Conservation (phyloP, 2,888 invertebrate genomes). For the Achlya flavicornis region DNA sequence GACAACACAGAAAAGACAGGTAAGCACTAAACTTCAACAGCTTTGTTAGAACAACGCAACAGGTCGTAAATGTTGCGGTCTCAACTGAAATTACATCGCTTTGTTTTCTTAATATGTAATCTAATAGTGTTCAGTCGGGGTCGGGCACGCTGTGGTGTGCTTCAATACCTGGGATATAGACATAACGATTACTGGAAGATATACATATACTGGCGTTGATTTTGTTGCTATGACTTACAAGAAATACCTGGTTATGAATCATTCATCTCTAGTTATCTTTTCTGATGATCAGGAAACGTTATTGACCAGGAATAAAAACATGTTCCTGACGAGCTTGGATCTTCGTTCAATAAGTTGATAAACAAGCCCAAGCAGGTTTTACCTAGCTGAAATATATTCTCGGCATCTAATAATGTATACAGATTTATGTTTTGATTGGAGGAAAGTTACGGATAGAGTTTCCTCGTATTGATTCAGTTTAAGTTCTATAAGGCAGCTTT, state of each 20-base stretch:
- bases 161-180: not conserved
- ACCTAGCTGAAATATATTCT: not conserved
- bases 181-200: not conserved
- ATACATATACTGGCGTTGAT: not conserved
- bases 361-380: not conserved
- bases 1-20: not conserved
- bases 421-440: not conserved
- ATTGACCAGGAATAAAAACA: not conserved
- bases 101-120: constrained; percentile 69
- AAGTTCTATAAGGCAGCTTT: too few species aligned
- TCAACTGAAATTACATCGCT: constrained; percentile 68
- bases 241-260: not conserved
- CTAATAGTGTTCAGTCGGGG: constrained; percentile 52
- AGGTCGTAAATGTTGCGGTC: constrained; percentile 70
- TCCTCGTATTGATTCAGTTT: not conserved
- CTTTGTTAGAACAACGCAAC: constrained; percentile 50
- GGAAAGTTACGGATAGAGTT: not conserved
- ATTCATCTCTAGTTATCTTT: not conserved
- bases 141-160: constrained; percentile 14
- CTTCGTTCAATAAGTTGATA: not conserved
- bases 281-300: not conserved
- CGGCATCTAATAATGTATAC: not conserved
- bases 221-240: not conserved
- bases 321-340: not conserved
- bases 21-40: constrained; percentile 26